Evolutionary conservation across 2,113 vertebrate genomes (phyloP), one percentile per base, ranked within the genome.

Genomic region (Fregata magnificens): DNA sequence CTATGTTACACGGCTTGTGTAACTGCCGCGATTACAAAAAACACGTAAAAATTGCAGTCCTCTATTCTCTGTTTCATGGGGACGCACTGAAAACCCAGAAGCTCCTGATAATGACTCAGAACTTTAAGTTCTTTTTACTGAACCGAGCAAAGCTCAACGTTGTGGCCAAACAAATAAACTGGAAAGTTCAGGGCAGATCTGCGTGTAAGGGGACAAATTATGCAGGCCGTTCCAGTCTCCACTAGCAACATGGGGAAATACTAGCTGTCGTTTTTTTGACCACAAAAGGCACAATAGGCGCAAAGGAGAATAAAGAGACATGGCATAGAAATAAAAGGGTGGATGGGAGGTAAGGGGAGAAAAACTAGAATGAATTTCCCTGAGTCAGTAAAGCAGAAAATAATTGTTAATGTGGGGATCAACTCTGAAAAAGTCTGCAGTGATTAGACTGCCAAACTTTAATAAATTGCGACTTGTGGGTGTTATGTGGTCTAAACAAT

Each of bases 351-450:
- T 34, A 52, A 56, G 42, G 50, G 69, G n/a, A 71, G 85, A 82
- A 79, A 69, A 73, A 86, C 36, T 28, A 69, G 83, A 92, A 91
- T 90, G 53, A 89, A 78, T 88, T 93, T 89, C 36, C 85, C 87
- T 94, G 86, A 95, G 77, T 90, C 91, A 86, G 86, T 92, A 96
- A 93, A 95, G 76, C 83, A 93, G 86, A 78, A 96, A 92, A 50
- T 89, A 88, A 88, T 96, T 95, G 86, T 83, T 83, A 78, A 72
- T 88, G 49, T 65, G 85, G 44, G 69, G 81, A 89, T 95, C 47
- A 26, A 28, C 53, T 73, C 63, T 56, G 65, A 22, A 79, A 83
- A 59, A 77, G 36, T 52, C 50, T 86, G 52, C 4, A 31, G 59
- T 36, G 72, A 62, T 84, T 47, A 28, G 67, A 10, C 83, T 86